Percentiles rank a stretch among this genome's conserved stretches.
These are phyloP conservation scores for Zygothrica quintamaculata DNA, from an alignment of 2,888 invertebrate species.

Conservation along the genomic window DNA sequence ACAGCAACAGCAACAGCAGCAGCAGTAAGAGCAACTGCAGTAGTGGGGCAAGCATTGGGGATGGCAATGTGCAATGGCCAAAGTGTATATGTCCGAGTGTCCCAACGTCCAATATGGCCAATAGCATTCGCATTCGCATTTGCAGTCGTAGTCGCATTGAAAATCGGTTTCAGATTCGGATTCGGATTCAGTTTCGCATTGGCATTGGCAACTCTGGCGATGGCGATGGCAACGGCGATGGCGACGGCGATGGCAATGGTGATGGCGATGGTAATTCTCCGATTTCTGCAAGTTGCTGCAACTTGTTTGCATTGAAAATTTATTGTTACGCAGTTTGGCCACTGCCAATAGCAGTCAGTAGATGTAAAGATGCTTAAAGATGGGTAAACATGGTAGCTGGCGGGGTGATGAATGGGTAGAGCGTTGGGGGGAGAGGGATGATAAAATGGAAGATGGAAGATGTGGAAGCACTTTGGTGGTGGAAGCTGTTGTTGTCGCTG, in stretches of 20 bases:
- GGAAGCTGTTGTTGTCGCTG: neutral
- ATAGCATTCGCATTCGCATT: neutral
- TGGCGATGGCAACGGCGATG: conserved; percentile 1
- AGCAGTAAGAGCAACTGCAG: conserved; percentile 69
- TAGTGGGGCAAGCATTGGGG: conserved; percentile 29
- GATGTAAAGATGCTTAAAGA: conserved; percentile 12
- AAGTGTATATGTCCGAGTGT: neutral
- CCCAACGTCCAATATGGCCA: neutral
- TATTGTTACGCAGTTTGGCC: conserved; percentile 78
- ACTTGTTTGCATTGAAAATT: conserved; percentile 80
- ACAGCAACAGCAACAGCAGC: conserved; percentile 72
- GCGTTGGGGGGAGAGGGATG: neutral
- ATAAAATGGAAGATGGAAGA: conserved; percentile 2
- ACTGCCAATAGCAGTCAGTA: conserved; percentile 50
- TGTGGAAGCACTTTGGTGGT: conserved; percentile 5
- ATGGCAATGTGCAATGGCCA: conserved; percentile 16
- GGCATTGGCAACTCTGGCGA: neutral
- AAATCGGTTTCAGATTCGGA: too few relatives aligned
- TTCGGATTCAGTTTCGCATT: neutral
- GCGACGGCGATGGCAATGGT: conserved; percentile 24
- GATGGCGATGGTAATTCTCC: conserved; percentile 39
- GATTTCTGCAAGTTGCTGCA: conserved; percentile 54
- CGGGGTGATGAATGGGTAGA: too few relatives aligned
- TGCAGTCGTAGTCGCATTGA: neutral
- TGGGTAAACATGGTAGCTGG: neutral